A percentile compares a stretch with the other conserved stretches of the same genome.
phyloP scores from a whole-genome alignment of 2,888 invertebrate species.

The Ctena decussata region DNA sequence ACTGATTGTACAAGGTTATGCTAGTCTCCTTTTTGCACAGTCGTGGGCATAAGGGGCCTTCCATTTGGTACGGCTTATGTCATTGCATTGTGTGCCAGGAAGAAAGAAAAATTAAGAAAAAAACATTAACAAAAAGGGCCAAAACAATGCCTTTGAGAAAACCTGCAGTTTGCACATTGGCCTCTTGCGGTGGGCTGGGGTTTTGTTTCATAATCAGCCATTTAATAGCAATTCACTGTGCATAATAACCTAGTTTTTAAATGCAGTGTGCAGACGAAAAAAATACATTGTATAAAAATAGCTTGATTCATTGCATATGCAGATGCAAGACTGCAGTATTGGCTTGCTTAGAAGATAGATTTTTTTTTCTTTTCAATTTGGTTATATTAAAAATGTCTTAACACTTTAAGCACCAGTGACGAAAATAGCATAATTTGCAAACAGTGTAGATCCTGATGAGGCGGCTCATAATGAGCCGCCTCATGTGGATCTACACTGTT shows the following conservation, averaged over 20 bases:
- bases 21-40: too few species aligned
- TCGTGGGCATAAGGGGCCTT: too few species aligned
- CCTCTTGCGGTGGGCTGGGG: not conserved
- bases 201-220: not conserved
- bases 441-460: too few species aligned
- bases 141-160: not conserved
- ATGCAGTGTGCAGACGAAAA: slow-evolving; percentile 4
- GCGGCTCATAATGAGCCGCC: too few species aligned
- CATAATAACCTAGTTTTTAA: slow-evolving; percentile 4
- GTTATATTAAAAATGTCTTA: too few species aligned
- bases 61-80: too few species aligned
- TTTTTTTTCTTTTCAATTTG: too few species aligned
- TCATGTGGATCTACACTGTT: too few species aligned
- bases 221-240: not conserved
- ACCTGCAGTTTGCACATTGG: not conserved
- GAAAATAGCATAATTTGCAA: too few species aligned
- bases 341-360: not conserved
- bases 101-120: too few species aligned
- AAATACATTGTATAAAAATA: not conserved
- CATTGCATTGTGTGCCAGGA: not conserved
- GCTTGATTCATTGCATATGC: not conserved
- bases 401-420: too few species aligned
- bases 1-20: too few species aligned
- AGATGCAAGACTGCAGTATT: not conserved
- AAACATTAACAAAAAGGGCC: not conserved